Evolutionary conservation across 2,113 vertebrate genomes (phyloP), one percentile per base, ranked within the genome.

Genomic region (Corythaeola cristata): DNA sequence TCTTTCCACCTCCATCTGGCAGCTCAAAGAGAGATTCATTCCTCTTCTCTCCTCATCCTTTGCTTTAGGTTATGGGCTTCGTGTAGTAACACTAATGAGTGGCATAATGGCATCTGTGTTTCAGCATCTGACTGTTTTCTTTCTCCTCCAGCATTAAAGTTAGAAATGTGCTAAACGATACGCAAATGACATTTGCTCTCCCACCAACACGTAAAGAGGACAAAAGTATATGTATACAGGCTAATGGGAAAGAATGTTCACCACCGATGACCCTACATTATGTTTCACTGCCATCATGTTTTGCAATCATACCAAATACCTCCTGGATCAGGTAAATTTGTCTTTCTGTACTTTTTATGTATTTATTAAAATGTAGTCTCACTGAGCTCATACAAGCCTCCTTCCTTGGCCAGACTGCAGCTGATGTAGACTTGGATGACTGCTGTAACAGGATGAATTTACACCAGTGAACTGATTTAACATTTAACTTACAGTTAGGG

Each of bases 291-390:
- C 98, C 98, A 3, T 97, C 78, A 6, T 99, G 98, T 80, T 90
- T 92, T 72, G 81, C 50, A 37, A 97, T 98, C 45, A 92, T 94
- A 41, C 98, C 99, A 82, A 96, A 94, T 16, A 97, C 82, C 75
- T 97, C 98, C 82, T 99, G 99, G 98, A 93, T 94, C 76, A 98
- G 99, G 99, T 99, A 98, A 63, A 28, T 72, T 82, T 71, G 11
- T 55, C 63, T 68, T 90, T 44, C 47, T 90, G 0, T 53, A 23
- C 19, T 35, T 85, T 39, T 77, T 35, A 35, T 39, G 20, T 49
- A 21, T 69, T 66, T 87, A n/a, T 53, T 88, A 24, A 73, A 74
- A 64, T 53, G 23, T 58, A 52, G 15, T 64, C 41, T 15, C 12
- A 24, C 23, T 71, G 47, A 60, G 35, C 6, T 8, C 6, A 4